These are phyloP conservation scores for Plagodis pulveraria DNA, from an alignment of 2,888 invertebrate species.

Conservation along the genomic window DNA sequence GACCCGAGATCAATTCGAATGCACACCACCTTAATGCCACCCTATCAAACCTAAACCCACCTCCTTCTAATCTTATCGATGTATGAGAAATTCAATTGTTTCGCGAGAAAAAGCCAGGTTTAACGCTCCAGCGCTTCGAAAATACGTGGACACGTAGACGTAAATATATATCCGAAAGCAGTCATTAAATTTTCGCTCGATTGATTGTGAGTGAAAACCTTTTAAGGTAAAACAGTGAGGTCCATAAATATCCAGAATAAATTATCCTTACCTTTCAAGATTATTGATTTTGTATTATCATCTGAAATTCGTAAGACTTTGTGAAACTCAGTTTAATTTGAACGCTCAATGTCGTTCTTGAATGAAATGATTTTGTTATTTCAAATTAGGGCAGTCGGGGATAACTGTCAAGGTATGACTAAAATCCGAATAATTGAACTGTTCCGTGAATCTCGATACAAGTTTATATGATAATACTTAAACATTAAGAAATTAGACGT, in stretches of 20 bases:
- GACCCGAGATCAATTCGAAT: constrained; percentile 68
- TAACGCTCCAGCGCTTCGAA: constrained; percentile 63
- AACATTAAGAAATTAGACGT: too few relatives aligned
- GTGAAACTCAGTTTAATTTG: constrained; percentile 13
- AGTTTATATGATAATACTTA: too few relatives aligned
- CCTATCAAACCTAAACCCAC: constrained; percentile 48
- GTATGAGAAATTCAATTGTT: constrained; percentile 81
- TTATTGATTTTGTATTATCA: constrained; percentile 54
- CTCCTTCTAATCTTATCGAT: constrained; percentile 66
- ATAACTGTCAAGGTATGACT: constrained; percentile 16
- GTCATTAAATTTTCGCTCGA: constrained; percentile 81
- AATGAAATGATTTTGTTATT: constrained; percentile 47
- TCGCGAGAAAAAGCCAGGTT: constrained; percentile 73
- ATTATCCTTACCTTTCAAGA: constrained; percentile 56
- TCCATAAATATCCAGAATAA: constrained; percentile 61
- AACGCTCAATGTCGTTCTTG: constrained; percentile 37
- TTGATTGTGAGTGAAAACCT: constrained; percentile 75
- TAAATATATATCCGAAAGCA: constrained; percentile 77
- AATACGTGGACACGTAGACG: constrained; percentile 64
- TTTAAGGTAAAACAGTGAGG: constrained; percentile 73
- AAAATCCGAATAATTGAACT: not conserved
- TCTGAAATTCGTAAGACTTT: constrained; percentile 22
- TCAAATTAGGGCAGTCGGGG: constrained; percentile 1
- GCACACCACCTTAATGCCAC: constrained; percentile 58
- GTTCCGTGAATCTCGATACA: too few relatives aligned